Evolutionary conservation across 2,113 vertebrate genomes (phyloP), one percentile per base, ranked within the genome.

Genomic region (Melanotaenia duboulayi): DNA sequence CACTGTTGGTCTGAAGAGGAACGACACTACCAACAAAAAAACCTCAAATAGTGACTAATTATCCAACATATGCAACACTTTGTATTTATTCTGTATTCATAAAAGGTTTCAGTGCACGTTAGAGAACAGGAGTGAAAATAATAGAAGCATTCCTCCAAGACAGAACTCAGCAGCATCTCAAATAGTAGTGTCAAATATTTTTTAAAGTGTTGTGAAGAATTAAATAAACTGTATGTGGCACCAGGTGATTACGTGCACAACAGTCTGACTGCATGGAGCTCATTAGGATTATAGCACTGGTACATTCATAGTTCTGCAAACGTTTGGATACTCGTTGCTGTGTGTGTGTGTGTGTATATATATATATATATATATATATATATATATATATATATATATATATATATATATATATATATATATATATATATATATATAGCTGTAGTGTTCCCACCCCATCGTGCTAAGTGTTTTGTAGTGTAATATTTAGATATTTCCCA

Each of bases 1-100:
- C 83, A 86, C 85, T 20, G 62, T 74, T 66, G 88, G 75, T 84
- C 73, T 37, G 42, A 73, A 10, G 49, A 73, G 55, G 50, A 55
- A 6, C 35, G 44, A 11, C 14, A 49, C 7, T 9, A 35, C 32
- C 32, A 35, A 35, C 32, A 35, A 35, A 1, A 56, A n/a, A 32
- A 5, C 1, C 7, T 10, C 25, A 54, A 54, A 25, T 14, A 25
- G 51, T 35, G 32, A 9, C 32, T 16, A 42, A 42, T 16, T 16
- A 42, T 14, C 3, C 2, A 42, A 37, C 1, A n/a, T 11, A 40
- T 24, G 17, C 11, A 20, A 55, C 2, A 70, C 73, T 69, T 59
- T 54, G 44, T 48, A 19, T 40, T 16, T 20, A 37, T 78, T 52
- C 52, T 78, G 55, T 40, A 12, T 54, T 17, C 1, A 22, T 19